Conservation (phyloP, 2,113 vertebrate genomes). For the Mus spicilegus region DNA sequence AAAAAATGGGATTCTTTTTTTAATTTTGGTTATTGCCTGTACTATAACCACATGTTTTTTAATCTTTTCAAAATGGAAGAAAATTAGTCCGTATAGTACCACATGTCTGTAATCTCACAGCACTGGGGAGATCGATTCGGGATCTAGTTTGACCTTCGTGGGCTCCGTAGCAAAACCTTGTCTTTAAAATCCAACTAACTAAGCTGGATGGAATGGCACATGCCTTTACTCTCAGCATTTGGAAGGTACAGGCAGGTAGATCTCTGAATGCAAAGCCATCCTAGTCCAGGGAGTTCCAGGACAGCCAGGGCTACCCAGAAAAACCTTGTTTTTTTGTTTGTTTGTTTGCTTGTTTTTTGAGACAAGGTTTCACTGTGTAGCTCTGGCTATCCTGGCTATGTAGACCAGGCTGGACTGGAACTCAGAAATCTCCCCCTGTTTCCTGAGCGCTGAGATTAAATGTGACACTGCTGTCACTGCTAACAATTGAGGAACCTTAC, state of each 20-base stretch:
- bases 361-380: not conserved
- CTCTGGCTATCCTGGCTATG: not conserved
- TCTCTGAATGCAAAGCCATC: not conserved
- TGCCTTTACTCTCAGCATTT: not conserved
- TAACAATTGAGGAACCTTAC: not conserved
- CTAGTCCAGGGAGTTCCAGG: not conserved
- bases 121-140: not conserved
- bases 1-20: not conserved
- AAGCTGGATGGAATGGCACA: not conserved
- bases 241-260: not conserved
- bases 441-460: not conserved
- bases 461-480: not conserved
- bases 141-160: not conserved
- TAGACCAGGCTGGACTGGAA: not conserved
- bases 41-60: not conserved
- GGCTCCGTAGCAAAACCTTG: not conserved
- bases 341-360: not conserved
- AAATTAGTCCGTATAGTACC: not conserved
- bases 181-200: not conserved
- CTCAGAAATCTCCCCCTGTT: not conserved
- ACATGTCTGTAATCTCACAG: not conserved
- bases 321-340: not conserved
- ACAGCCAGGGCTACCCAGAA: not conserved
- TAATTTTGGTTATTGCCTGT: slow-evolving; percentile 4
- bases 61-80: not conserved